phyloP scores from a whole-genome alignment of 2,888 invertebrate genomes.

The Cristatella mucedo region DNA sequence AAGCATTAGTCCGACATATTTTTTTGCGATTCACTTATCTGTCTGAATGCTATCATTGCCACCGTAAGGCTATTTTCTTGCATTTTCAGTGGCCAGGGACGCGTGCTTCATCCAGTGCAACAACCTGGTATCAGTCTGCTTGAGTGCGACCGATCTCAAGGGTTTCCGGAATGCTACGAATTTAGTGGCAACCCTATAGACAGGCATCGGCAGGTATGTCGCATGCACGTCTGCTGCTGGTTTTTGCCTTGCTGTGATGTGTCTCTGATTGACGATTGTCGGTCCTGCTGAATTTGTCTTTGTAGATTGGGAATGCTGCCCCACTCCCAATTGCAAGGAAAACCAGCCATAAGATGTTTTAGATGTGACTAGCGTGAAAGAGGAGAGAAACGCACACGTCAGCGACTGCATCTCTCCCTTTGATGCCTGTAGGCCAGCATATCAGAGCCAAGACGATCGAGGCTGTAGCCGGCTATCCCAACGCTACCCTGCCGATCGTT shows the following conservation, averaged over 20 bases:
- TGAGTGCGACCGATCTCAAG: slow-evolving; percentile 72
- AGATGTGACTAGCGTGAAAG: slow-evolving; percentile 24
- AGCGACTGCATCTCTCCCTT: no score
- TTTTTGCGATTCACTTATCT: neutral
- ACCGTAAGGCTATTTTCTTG: neutral
- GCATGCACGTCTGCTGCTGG: no score
- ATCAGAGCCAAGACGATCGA: no score
- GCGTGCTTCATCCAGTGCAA: slow-evolving; percentile 60
- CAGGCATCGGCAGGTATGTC: slow-evolving; percentile 55
- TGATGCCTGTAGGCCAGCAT: no score
- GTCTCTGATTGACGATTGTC: no score
- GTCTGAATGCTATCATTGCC: neutral
- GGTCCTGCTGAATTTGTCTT: slow-evolving; percentile 10
- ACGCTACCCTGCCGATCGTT: no score
- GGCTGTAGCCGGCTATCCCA: no score
- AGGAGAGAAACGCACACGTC: no score
- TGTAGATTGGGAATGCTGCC: slow-evolving; percentile 62
- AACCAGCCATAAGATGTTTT: slow-evolving; percentile 57
- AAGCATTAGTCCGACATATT: neutral
- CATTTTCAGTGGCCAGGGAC: slow-evolving; percentile 44
- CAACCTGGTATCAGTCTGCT: slow-evolving; percentile 65
- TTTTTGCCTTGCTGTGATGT: no score
- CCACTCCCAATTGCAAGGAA: slow-evolving; percentile 65
- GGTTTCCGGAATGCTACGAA: slow-evolving; percentile 59
- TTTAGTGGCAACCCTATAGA: slow-evolving; percentile 60